These are phyloP conservation scores for Gandaritis pyraliata DNA, from an alignment of 2,888 invertebrate genomes.

Conservation along the genomic window DNA sequence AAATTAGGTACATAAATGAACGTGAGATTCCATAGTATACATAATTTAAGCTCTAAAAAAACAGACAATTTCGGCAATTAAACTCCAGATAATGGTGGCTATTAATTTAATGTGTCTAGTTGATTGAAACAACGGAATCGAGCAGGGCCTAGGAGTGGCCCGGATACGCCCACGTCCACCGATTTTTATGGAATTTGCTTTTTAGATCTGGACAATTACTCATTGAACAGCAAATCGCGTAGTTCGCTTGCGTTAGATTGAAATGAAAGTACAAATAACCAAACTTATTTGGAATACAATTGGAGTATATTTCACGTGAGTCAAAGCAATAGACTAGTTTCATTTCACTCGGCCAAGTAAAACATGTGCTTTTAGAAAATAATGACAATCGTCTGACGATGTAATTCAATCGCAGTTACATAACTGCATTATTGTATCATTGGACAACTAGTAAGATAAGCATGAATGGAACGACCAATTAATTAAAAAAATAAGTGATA, in stretches of 20 bases:
- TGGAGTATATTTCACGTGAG: not conserved
- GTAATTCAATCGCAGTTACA: conserved; percentile 24
- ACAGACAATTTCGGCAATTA: conserved; percentile 23
- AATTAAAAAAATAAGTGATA: conserved; percentile 19
- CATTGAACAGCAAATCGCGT: not conserved
- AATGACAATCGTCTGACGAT: conserved; percentile 20
- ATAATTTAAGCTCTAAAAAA: conserved; percentile 15
- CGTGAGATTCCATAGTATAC: not conserved
- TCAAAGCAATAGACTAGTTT: not conserved
- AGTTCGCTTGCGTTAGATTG: not conserved
- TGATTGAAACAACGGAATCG: conserved; percentile 17
- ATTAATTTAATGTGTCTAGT: conserved; percentile 15
- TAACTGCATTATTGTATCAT: conserved; percentile 21
- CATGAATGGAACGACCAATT: conserved; percentile 20
- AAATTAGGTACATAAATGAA: not conserved
- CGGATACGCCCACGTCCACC: conserved; percentile 11
- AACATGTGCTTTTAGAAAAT: conserved; percentile 22
- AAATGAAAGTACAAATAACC: no score
- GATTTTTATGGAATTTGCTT: conserved; percentile 16
- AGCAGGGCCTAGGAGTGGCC: conserved; percentile 6
- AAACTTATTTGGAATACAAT: no score
- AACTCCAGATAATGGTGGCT: conserved; percentile 13
- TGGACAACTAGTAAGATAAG: conserved; percentile 27
- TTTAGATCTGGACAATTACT: conserved; percentile 3
- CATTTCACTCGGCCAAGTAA: not conserved